Conservation (phyloP, 1,140 invertebrate species). For the Scaptodrosophila lebanonensis region DNA sequence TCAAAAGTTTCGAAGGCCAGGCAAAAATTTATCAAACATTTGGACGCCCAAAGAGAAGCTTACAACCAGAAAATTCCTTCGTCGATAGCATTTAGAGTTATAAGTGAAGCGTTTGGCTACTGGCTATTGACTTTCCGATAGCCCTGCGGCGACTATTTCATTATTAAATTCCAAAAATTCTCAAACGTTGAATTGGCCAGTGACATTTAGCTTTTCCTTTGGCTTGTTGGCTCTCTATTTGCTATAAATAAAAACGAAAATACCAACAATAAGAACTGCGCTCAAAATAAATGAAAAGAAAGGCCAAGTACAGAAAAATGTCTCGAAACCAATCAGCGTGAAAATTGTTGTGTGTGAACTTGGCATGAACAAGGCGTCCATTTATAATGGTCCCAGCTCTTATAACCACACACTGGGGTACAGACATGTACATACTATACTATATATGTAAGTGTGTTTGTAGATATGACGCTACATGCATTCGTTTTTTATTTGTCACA, state of each 20-base stretch:
- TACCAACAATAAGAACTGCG: no score
- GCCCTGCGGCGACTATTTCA: conserved; percentile 59
- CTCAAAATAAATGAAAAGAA: conserved; percentile 55
- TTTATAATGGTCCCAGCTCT: no score
- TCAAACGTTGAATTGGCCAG: conserved; percentile 15
- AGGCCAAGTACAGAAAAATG: conserved; percentile 38
- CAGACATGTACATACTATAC: no score
- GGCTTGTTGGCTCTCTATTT: conserved; percentile 56
- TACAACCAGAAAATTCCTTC: conserved; percentile 32
- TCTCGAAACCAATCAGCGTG: conserved; percentile 70
- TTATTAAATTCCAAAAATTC: conserved; percentile 68
- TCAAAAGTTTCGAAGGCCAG: conserved; percentile 4
- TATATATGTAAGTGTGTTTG: no score
- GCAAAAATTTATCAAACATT: conserved; percentile 53
- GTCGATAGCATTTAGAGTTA: conserved; percentile 38
- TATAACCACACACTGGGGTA: no score
- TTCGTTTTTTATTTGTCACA: no score
- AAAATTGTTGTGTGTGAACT: conserved; percentile 58
- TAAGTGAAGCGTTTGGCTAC: conserved; percentile 40
- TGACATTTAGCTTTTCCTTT: conserved; percentile 68
- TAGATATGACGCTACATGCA: no score
- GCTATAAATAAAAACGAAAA: conserved; percentile 1
- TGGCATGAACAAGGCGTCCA: conserved; percentile 18
- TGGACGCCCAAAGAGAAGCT: background rate
- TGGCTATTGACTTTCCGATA: conserved; percentile 43